phyloP scores from a whole-genome alignment of 1,140 invertebrate species.

The Panagrolaimus sp. region DNA sequence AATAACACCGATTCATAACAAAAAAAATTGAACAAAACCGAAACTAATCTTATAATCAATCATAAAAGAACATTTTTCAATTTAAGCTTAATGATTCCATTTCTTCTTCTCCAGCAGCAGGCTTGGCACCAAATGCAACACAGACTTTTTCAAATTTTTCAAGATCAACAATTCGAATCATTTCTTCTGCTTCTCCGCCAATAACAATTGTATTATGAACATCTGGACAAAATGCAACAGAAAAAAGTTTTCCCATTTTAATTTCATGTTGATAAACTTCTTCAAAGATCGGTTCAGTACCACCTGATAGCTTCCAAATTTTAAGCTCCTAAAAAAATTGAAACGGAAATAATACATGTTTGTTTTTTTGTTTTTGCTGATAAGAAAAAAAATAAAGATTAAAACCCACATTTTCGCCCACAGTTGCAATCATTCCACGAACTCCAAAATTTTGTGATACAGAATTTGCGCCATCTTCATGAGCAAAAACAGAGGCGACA shows the following conservation, averaged over 20 bases:
- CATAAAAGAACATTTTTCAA: neutral
- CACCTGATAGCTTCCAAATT: slow-evolving; percentile 25
- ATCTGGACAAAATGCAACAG: slow-evolving; percentile 32
- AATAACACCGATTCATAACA: too few species aligned
- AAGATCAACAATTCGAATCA: slow-evolving; percentile 25
- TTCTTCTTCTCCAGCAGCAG: neutral
- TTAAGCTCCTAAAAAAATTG: slow-evolving; percentile 32
- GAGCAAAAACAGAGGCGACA: slow-evolving; percentile 73
- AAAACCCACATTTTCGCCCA: slow-evolving; percentile 41
- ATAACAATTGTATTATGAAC: slow-evolving; percentile 18
- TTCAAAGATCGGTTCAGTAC: neutral
- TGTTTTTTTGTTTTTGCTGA: neutral
- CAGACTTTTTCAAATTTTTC: slow-evolving; percentile 5
- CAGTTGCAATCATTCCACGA: slow-evolving; percentile 40
- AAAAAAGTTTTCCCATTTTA: slow-evolving; percentile 27
- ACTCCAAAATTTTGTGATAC: slow-evolving; percentile 37
- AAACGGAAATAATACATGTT: too few species aligned
- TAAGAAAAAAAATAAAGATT: slow-evolving; percentile 6
- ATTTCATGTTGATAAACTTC: slow-evolving; percentile 25
- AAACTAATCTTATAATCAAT: neutral
- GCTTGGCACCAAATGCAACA: neutral
- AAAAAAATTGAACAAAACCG: too few species aligned
- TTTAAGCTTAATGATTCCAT: slow-evolving; percentile 8
- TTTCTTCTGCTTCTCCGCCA: slow-evolving; percentile 31
- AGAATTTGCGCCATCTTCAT: slow-evolving; percentile 67